These are phyloP conservation scores for Dusona sp. DNA, from an alignment of 2,888 invertebrate genomes.

Conservation along the genomic window DNA sequence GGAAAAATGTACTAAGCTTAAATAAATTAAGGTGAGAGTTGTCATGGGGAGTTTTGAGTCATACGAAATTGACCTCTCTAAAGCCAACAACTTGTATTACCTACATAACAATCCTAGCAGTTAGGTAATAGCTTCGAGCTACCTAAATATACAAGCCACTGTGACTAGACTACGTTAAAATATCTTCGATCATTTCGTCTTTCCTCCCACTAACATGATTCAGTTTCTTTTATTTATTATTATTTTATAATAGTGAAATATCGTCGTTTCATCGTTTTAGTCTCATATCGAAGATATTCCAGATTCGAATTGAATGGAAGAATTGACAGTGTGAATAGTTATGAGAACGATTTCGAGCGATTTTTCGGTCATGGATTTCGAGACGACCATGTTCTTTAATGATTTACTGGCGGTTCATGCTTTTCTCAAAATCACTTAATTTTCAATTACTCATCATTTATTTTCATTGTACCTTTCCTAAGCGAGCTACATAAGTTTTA, in stretches of 20 bases:
- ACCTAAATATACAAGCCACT: constrained; percentile 74
- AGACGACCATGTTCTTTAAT: background rate
- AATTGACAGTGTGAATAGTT: constrained; percentile 57
- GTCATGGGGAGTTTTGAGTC: constrained; percentile 26
- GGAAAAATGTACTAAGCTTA: constrained; percentile 46
- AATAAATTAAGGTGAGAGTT: constrained; percentile 53
- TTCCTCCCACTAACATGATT: constrained; percentile 13
- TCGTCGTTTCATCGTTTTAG: constrained; percentile 7
- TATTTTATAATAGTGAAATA: constrained; percentile 35
- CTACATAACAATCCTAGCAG: constrained; percentile 75
- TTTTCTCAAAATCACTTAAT: background rate
- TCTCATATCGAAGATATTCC: constrained; percentile 44
- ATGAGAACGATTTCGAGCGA: constrained; percentile 29
- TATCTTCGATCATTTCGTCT: constrained; percentile 33
- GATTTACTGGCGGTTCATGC: background rate
- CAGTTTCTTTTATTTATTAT: constrained; percentile 3
- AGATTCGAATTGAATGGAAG: constrained; percentile 56
- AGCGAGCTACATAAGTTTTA: background rate
- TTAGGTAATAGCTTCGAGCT: constrained; percentile 73
- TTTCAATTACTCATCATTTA: background rate
- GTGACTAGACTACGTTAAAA: constrained; percentile 75
- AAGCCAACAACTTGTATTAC: constrained; percentile 72
- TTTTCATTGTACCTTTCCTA: background rate
- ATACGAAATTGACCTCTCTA: constrained; percentile 51
- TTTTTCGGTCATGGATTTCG: constrained; percentile 39